Base-by-base conservation (phyloP, 2,888 invertebrate genomes). In the Eupeodes luniger region DNA sequence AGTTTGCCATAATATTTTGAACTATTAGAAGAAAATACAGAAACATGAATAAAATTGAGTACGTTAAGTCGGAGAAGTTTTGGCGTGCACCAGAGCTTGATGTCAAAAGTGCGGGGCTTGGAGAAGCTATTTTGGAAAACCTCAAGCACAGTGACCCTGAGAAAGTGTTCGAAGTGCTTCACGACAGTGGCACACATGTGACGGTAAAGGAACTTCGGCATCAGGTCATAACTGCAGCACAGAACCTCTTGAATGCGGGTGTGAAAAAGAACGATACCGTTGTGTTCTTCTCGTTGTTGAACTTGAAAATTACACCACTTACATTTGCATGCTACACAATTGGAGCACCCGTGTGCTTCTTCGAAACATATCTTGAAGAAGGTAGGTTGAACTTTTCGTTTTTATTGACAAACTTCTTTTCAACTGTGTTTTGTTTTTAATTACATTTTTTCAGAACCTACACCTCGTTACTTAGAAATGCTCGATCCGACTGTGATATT, bases 301-400 rank as follows among this genome's bases (percentile, higher is more conserved):
- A 85, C 62, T 59, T 67, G 6, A 53, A 75, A 64, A 81, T 83
- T 5, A 89, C 90, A 5, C 84, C 86, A 3, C 55, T 90, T 6
- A 83, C 90, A 5, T 90, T 90, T 72, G 90, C 89, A 2, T 84
- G 86, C n/a, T 78, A 86, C 19, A 59, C 85, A 36, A 64, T 89
- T n/a, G 90, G 90, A 27, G 85, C 89, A 4, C 83, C 88, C 10
- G 76, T 90, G 0, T 90, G 89, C 51, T 90, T 86, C 62, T 90
- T 90, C 61, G 90, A 90, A 51, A 84, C 90, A 0, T 81, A 82
- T 19, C 78, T 90, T 3, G 70, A 87, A 14, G 77, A 70, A 36
- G 90, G 90, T 90, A 61, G 67, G 85, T 14, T 36, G 47, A 16
- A 0, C 14, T 61, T 36, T 53, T 7, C 9, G 1, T 9, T 53